Evolutionary conservation across 1,140 invertebrate species (phyloP).

Genomic region (Caenorhabditis tropicalis): DNA sequence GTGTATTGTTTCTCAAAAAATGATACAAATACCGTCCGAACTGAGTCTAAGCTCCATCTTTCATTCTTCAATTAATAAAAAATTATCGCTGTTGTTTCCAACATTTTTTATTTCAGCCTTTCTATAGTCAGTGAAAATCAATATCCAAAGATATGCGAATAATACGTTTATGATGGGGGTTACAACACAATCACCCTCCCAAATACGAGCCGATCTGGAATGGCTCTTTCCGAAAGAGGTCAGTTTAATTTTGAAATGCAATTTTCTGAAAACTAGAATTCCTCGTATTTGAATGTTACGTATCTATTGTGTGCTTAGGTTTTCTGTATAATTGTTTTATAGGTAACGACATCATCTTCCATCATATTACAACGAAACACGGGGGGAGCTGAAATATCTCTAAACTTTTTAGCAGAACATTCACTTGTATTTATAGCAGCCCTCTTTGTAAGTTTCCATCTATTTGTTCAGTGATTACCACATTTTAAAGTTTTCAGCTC

Average conservation of each 20-base stretch:
- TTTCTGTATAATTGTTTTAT: too few relatives aligned
- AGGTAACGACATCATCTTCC: slow-evolving; percentile 43
- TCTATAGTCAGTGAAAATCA: neutral
- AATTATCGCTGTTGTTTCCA: too few relatives aligned
- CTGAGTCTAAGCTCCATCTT: neutral
- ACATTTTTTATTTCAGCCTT: neutral
- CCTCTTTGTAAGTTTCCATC: slow-evolving; percentile 41
- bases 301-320: too few relatives aligned
- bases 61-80: neutral
- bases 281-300: neutral
- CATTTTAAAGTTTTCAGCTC: slow-evolving; percentile 14
- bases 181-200: slow-evolving; percentile 16
- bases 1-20: too few relatives aligned
- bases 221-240: slow-evolving; percentile 49
- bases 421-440: slow-evolving; percentile 28
- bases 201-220: slow-evolving; percentile 38
- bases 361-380: neutral
- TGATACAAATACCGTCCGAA: too few relatives aligned
- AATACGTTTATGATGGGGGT: neutral
- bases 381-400: neutral
- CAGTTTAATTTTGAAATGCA: neutral
- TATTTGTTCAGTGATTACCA: neutral
- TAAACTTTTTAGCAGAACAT: slow-evolving; percentile 46
- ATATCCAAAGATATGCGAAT: slow-evolving; percentile 11
- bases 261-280: neutral